These are phyloP conservation scores for Priocnemis perturbator DNA, from an alignment of 2,888 invertebrate species.

Conservation along the genomic window DNA sequence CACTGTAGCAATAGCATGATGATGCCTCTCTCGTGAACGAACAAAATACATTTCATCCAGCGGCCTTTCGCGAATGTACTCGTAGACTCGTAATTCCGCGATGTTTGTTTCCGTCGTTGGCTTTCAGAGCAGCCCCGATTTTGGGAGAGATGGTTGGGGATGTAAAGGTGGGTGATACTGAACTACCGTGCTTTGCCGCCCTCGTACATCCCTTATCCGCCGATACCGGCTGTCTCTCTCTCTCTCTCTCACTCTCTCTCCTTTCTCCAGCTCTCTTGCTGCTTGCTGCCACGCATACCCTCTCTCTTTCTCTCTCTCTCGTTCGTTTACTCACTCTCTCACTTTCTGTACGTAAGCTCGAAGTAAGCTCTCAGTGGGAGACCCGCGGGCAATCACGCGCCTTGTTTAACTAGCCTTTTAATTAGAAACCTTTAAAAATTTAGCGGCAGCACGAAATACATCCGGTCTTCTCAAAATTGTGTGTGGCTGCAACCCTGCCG, in stretches of 20 bases:
- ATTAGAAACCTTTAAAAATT: conserved; percentile 76
- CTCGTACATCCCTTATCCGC: conserved; percentile 10
- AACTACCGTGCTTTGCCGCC: conserved; percentile 18
- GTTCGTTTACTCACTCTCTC: conserved; percentile 14
- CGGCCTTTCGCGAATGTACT: conserved; percentile 50
- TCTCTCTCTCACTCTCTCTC: conserved; percentile 7
- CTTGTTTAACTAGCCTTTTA: conserved; percentile 76
- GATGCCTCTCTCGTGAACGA: conserved; percentile 35
- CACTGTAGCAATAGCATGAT: conserved; percentile 51
- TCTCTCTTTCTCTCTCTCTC: conserved; percentile 16
- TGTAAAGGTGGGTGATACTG: conserved; percentile 14
- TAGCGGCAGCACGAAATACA: conserved; percentile 70
- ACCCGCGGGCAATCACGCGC: conserved; percentile 67
- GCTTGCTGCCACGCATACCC: neutral
- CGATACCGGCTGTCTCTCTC: conserved; percentile 10
- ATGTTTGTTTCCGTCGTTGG: conserved; percentile 69
- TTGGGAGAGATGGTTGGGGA: conserved; percentile 33
- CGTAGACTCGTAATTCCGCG: conserved; percentile 59
- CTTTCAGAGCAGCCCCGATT: conserved; percentile 56
- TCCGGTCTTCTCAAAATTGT: conserved; percentile 69
- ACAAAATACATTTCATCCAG: conserved; percentile 22
- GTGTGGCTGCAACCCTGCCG: conserved; percentile 52
- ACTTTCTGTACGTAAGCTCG: conserved; percentile 40
- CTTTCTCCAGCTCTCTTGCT: conserved; percentile 4
- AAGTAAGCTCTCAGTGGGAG: conserved; percentile 51